Evolutionary conservation across 2,113 vertebrate species (phyloP), one percentile per base, ranked within the genome.

Genomic region (Hyaena hyaena): DNA sequence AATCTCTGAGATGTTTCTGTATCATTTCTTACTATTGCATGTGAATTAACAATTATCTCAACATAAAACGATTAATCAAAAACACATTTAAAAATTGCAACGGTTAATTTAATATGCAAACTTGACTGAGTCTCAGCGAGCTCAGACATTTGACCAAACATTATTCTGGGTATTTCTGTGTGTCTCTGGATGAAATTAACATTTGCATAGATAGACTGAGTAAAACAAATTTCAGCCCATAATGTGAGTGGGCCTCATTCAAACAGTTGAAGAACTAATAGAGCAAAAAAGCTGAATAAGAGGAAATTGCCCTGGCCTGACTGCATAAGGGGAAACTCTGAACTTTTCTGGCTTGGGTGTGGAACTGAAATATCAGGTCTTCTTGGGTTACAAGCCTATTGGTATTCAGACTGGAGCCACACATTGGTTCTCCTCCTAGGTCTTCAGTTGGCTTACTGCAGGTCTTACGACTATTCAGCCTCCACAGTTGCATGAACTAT

Each of bases 361-460:
- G 24, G 53, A 17, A 73, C 7, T 43, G 11, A 66, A 66, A 39
- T 28, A 50, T 39, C 9, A 28, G 6, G 4, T 55, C 14, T 58
- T 35, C 19, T 55, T 45, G 9, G 23, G 14, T 69, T 15, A 5
- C 15, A 45, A 68, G 2, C 14, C 43, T 55, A 2, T 15, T 9
- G 50, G n/a, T 7, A n/a, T 91, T 94, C 31, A 26, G 8, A 65
- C 3, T 66, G 55, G 7, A 95, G 33, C 4, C 17, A 3, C 26
- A 10, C 2, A 7, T 3, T 63, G 3, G 0, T 16, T 86, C 19
- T 68, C 15, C 7, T 19, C 15, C 7, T 19, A 73, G 7, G 17
- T 39, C 65, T 39, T 26, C 12, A 26, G 26, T 12, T 68, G 53
- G 39, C 35, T 50, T 69, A 58, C 33, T n/a, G 23, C 4, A 90